phyloP scores from a whole-genome alignment of 2,888 invertebrate genomes.

The Lottia gigantea region DNA sequence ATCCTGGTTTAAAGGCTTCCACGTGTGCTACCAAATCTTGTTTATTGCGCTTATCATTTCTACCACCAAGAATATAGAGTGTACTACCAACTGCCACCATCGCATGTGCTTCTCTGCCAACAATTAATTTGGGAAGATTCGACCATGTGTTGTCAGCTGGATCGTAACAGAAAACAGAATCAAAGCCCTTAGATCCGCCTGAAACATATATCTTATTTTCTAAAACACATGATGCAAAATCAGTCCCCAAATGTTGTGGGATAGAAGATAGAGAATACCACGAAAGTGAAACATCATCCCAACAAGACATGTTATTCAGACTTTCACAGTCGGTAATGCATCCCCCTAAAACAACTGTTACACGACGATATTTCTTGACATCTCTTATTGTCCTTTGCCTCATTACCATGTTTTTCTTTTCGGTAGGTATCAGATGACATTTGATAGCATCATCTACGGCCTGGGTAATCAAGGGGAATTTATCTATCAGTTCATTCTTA shows the following conservation, averaged over 20 bases:
- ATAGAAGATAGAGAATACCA: constrained; percentile 26
- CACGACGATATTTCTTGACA: constrained; percentile 16
- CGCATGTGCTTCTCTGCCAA: constrained; percentile 21
- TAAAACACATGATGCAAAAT: constrained; percentile 22
- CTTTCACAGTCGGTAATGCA: constrained; percentile 20
- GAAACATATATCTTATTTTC: constrained; percentile 24
- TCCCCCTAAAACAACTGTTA: constrained; percentile 23
- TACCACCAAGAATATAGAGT: constrained; percentile 26
- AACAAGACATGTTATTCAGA: constrained; percentile 21
- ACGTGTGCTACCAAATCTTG: constrained; percentile 14
- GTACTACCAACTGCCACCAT: constrained; percentile 23
- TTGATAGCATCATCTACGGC: constrained; percentile 21
- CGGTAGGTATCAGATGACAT: constrained; percentile 23
- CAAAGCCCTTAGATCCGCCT: constrained; percentile 26
- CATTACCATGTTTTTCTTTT: constrained; percentile 18
- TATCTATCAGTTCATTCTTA: constrained; percentile 20
- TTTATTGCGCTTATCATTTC: background rate
- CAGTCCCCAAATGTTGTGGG: constrained; percentile 21
- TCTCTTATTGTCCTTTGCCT: constrained; percentile 17
- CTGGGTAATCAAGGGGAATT: constrained; percentile 13
- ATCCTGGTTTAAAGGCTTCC: constrained; percentile 17
- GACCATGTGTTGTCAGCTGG: constrained; percentile 23
- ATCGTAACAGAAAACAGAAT: constrained; percentile 21
- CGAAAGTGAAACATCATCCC: constrained; percentile 7
- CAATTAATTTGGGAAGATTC: constrained; percentile 10